Conservation (phyloP, 2,113 vertebrate genomes). For the Bufo bufo region DNA sequence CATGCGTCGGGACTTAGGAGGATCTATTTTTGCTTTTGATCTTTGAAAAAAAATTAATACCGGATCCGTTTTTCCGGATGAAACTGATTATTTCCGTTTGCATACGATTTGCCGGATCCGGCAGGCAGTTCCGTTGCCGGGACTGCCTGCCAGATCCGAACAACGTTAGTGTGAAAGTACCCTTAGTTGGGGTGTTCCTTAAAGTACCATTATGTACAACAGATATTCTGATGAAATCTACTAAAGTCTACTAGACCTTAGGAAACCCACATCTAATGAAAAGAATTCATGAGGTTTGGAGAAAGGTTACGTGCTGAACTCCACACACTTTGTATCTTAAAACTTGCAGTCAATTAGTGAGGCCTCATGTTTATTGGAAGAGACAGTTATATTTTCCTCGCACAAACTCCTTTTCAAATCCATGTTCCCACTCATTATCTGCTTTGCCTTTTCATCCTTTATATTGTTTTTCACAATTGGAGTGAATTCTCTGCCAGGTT, state of each 20-base stretch:
- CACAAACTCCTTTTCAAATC: conserved; percentile 16
- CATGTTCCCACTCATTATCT: conserved; percentile 22
- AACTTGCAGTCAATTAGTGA: conserved; percentile 32
- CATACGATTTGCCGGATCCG: no score
- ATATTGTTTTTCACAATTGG: neutral
- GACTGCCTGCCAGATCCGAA: no score
- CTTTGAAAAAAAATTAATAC: no score
- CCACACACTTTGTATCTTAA: conserved; percentile 6
- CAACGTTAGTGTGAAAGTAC: no score
- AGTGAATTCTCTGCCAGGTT: neutral
- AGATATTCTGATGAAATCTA: conserved; percentile 9
- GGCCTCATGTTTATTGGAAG: conserved; percentile 29
- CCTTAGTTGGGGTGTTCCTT: neutral
- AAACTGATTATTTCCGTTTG: no score
- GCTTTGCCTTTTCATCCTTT: conserved; percentile 10
- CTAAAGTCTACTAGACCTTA: neutral
- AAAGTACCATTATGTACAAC: neutral
- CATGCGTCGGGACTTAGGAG: no score
- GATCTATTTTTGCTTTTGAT: no score
- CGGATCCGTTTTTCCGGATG: no score
- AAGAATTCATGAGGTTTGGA: conserved; percentile 25
- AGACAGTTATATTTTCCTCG: conserved; percentile 20
- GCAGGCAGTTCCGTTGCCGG: no score
- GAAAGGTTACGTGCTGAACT: conserved; percentile 24
- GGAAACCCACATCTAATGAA: neutral